These are phyloP conservation scores for Leucozona laternaria DNA, from an alignment of 2,888 invertebrate species.

Conservation along the genomic window DNA sequence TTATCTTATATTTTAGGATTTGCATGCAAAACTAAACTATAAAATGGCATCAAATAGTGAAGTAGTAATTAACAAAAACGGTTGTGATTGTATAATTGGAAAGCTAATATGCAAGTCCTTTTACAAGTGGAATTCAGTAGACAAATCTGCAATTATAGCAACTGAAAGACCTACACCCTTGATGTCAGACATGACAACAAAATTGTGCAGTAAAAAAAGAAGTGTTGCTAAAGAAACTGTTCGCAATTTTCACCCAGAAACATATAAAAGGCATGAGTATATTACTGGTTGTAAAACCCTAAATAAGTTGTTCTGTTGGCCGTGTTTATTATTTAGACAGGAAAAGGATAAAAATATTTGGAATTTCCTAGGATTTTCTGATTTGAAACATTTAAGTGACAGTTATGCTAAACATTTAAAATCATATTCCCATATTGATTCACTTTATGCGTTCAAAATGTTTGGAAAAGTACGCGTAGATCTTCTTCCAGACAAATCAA, in stretches of 20 bases:
- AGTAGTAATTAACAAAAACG: not conserved
- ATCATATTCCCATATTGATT: constrained; percentile 36
- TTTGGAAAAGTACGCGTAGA: constrained; percentile 34
- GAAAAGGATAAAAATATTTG: constrained; percentile 23
- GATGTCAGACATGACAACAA: constrained; percentile 6
- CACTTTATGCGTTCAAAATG: constrained; percentile 15
- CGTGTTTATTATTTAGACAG: no score
- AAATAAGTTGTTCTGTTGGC: constrained; percentile 6
- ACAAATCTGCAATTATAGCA: constrained; percentile 14
- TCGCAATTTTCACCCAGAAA: constrained; percentile 1
- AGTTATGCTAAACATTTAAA: constrained; percentile 29
- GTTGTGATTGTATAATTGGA: constrained; percentile 18
- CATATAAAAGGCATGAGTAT: not conserved
- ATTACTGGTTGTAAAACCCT: no score
- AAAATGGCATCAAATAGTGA: not conserved
- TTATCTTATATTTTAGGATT: no score
- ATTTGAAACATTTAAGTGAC: constrained; percentile 19
- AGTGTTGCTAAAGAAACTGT: constrained; percentile 21
- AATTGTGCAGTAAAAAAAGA: constrained; percentile 15
- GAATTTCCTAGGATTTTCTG: constrained; percentile 35
- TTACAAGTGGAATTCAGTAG: constrained; percentile 4
- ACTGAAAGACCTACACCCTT: constrained; percentile 22
- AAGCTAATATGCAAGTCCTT: not conserved
- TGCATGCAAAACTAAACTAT: no score
- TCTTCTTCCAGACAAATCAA: constrained; percentile 35